These are phyloP conservation scores for Mixornis gularis DNA, from an alignment of 2,113 vertebrate species.

Conservation along the genomic window DNA sequence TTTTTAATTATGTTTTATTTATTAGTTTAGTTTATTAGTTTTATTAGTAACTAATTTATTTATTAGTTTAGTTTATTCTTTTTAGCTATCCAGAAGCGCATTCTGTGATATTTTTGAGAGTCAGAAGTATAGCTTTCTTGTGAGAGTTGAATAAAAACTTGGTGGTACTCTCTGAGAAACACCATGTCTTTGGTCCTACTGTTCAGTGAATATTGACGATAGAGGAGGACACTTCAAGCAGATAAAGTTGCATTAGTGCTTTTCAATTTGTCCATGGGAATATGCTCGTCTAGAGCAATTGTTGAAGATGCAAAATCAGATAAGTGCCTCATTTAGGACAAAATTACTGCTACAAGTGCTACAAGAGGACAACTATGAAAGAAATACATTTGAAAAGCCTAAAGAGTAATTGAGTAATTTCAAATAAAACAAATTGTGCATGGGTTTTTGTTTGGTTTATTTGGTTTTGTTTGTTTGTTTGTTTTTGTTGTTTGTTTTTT, in stretches of 20 bases:
- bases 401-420: conserved; percentile 57
- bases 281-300: conserved; percentile 37
- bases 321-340: conserved; percentile 55
- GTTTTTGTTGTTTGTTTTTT: neutral
- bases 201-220: neutral
- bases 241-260: conserved; percentile 53
- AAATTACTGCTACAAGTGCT: conserved; percentile 60
- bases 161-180: conserved; percentile 3
- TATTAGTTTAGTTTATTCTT: neutral
- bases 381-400: conserved; percentile 49
- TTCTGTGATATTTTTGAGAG: neutral
- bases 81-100: neutral
- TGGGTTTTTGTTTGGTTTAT: neutral
- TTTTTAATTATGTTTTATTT: neutral
- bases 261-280: conserved; percentile 64
- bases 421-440: conserved; percentile 33
- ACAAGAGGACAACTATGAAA: conserved; percentile 45
- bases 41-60: no score
- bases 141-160: conserved; percentile 30
- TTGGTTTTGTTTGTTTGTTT: no score
- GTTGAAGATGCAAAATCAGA: conserved; percentile 55
- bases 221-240: conserved; percentile 54
- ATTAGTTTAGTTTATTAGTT: no score
- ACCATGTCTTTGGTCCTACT: neutral
- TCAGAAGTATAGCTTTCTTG: neutral